A percentile compares a stretch with the other conserved stretches of the same genome.
Conservation (phyloP, 2,888 invertebrate species). For the Aporophyla lueneburgensis region DNA sequence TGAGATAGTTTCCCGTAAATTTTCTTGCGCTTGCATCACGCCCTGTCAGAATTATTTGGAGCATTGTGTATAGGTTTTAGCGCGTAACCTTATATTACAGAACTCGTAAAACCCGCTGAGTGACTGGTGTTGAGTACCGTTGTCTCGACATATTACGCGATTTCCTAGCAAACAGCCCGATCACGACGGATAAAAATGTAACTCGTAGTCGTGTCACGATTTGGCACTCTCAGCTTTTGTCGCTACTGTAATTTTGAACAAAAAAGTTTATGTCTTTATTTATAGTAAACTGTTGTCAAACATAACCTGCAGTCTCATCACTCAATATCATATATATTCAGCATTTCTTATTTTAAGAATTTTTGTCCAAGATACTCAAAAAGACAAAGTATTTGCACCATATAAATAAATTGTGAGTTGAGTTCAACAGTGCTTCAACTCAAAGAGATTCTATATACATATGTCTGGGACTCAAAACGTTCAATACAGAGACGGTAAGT, state of each 20-base stretch:
- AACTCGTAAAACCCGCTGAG: constrained; percentile 75
- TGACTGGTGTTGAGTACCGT: constrained; percentile 68
- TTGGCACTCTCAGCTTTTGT: constrained; percentile 59
- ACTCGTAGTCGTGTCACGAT: constrained; percentile 61
- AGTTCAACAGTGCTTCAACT: constrained; percentile 45
- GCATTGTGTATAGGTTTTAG: constrained; percentile 70
- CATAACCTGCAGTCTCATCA: constrained; percentile 17
- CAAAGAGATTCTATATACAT: constrained; percentile 55
- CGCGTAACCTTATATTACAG: constrained; percentile 75
- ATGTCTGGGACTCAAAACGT: constrained; percentile 60
- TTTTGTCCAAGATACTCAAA: constrained; percentile 8
- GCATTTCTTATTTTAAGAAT: constrained; percentile 12
- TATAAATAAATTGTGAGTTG: constrained; percentile 47
- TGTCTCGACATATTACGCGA: constrained; percentile 72
- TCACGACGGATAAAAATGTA: constrained; percentile 64
- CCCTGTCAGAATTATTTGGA: constrained; percentile 58
- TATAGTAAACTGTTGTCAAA: constrained; percentile 52
- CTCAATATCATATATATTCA: constrained; percentile 14
- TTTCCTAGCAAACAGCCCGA: constrained; percentile 68
- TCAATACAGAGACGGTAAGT: constrained; percentile 62
- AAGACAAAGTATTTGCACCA: constrained; percentile 28
- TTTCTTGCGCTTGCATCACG: constrained; percentile 70
- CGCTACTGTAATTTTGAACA: constrained; percentile 56
- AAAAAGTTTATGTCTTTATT: constrained; percentile 58
- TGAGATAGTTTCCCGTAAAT: constrained; percentile 75